Percentiles rank a stretch among this genome's conserved stretches.
Conservation (phyloP, 2,888 invertebrate species). For the Oscheius myriophilus region DNA sequence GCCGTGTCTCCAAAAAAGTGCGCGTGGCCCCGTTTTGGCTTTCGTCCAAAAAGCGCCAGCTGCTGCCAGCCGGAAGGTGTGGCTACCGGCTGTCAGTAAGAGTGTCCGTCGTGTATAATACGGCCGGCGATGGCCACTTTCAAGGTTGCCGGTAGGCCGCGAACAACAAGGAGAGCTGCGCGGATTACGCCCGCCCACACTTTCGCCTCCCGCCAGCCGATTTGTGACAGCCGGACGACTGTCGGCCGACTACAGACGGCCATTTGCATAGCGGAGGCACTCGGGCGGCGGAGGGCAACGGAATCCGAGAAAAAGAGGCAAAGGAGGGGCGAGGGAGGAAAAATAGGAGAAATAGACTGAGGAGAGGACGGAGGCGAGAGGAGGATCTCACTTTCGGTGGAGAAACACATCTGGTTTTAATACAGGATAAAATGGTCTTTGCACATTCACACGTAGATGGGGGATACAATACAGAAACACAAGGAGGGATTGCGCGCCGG, state of each 20-base stretch:
- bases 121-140: conserved; percentile 24
- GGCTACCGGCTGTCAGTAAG: not conserved
- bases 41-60: not conserved
- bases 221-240: conserved; percentile 4
- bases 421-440: too few species aligned
- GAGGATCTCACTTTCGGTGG: too few species aligned
- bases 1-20: too few species aligned
- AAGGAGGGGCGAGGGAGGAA: too few species aligned
- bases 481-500: too few species aligned
- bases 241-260: not conserved
- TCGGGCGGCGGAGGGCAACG: not conserved
- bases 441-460: too few species aligned
- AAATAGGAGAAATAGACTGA: too few species aligned
- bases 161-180: conserved; percentile 24
- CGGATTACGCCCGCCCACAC: conserved; percentile 27
- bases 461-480: too few species aligned
- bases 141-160: conserved; percentile 17
- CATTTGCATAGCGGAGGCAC: conserved; percentile 15
- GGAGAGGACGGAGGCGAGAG: too few species aligned
- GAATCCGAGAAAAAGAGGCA: not conserved
- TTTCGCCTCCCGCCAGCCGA: conserved; percentile 20
- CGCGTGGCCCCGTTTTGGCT: too few species aligned
- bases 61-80: conserved; percentile 22
- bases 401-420: too few species aligned
- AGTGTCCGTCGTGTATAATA: conserved; percentile 19